Percentiles rank a stretch among this genome's conserved stretches.
Conservation (phyloP, 2,113 vertebrate species). For the Sceloporus tristichus region DNA sequence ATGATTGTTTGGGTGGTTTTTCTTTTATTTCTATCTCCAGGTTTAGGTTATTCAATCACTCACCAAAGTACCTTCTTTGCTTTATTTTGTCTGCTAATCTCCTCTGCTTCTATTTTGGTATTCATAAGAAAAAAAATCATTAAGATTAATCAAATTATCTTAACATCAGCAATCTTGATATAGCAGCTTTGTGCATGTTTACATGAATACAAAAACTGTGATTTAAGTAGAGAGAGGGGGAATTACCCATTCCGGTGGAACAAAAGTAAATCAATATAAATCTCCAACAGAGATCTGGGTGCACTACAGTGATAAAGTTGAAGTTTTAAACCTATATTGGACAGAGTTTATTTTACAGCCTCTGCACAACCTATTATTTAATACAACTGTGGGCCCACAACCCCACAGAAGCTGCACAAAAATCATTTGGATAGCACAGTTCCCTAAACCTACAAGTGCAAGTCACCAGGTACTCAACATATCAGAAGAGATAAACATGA, state of each 20-base stretch:
- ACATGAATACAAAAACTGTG: slow-evolving; percentile 61
- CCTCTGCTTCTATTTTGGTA: slow-evolving; percentile 50
- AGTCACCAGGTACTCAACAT: not conserved
- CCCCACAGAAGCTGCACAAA: slow-evolving; percentile 48
- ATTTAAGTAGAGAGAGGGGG: slow-evolving; percentile 64
- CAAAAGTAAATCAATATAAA: slow-evolving; percentile 55
- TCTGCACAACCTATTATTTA: slow-evolving; percentile 32
- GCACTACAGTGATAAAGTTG: slow-evolving; percentile 36
- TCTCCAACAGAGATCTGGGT: slow-evolving; percentile 55
- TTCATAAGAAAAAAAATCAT: slow-evolving; percentile 58
- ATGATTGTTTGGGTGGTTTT: slow-evolving; percentile 3
- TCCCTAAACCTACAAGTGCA: not conserved
- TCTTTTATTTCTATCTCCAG: slow-evolving; percentile 32
- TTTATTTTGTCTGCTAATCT: slow-evolving; percentile 48
- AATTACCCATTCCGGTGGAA: slow-evolving; percentile 57
- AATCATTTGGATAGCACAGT: slow-evolving; percentile 44
- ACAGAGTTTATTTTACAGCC: slow-evolving; percentile 36
- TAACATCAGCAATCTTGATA: slow-evolving; percentile 75
- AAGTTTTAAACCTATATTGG: slow-evolving; percentile 48
- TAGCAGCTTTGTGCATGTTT: slow-evolving; percentile 57
- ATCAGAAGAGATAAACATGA: not conserved
- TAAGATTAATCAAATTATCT: slow-evolving; percentile 75
- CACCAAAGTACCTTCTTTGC: slow-evolving; percentile 29
- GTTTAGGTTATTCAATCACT: slow-evolving; percentile 49
- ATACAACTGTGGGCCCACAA: slow-evolving; percentile 40